Percentiles rank a stretch among this genome's conserved stretches.
Conservation (phyloP, 2,888 invertebrate genomes). For the Vanessa cardui region DNA sequence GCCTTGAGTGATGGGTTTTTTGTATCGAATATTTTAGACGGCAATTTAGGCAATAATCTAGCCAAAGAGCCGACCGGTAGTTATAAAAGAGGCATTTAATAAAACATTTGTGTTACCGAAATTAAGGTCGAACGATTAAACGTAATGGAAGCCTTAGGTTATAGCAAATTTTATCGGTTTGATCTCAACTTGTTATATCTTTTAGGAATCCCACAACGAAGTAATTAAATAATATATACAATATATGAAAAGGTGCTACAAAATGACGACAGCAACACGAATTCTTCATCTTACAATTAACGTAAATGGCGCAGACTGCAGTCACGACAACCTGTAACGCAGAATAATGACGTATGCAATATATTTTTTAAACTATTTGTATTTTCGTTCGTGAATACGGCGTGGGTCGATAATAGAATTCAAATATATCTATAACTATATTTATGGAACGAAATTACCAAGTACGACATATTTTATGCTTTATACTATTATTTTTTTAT, state of each 20-base stretch:
- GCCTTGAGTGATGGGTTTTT: background rate
- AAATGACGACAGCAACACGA: conserved; percentile 3
- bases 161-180: conserved; percentile 13
- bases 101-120: conserved; percentile 6
- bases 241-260: conserved; percentile 8
- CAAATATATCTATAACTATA: background rate
- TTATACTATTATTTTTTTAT: too few relatives aligned
- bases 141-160: conserved; percentile 1
- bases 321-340: background rate
- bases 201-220: background rate
- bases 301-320: background rate
- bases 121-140: conserved; percentile 20
- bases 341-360: too few relatives aligned
- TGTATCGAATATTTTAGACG: background rate
- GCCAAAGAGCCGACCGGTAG: background rate
- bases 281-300: conserved; percentile 6
- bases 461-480: too few relatives aligned
- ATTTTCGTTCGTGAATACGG: background rate
- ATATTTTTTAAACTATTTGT: background rate
- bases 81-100: background rate
- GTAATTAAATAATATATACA: conserved; percentile 10
- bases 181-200: conserved; percentile 5
- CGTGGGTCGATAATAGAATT: background rate
- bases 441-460: background rate
- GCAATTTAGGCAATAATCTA: background rate